phyloP scores from a whole-genome alignment of 2,888 invertebrate species.

The Cheilosia impressa region DNA sequence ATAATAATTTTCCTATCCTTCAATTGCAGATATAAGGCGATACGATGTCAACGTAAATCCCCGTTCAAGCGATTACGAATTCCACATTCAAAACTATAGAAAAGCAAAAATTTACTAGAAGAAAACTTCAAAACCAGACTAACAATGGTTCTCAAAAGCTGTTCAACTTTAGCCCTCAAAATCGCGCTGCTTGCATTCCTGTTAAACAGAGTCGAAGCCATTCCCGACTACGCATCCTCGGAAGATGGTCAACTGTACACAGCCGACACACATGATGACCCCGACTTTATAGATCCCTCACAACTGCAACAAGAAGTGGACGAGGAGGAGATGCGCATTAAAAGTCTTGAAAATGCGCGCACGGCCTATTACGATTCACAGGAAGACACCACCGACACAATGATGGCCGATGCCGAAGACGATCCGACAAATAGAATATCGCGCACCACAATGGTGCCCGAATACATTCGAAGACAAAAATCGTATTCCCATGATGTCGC shows the following conservation, averaged over 20 bases:
- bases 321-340: slow-evolving; percentile 74
- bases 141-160: slow-evolving; percentile 50
- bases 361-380: slow-evolving; percentile 73
- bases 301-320: slow-evolving; percentile 78
- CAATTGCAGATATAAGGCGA: slow-evolving; percentile 26
- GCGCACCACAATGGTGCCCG: slow-evolving; percentile 79
- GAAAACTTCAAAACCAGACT: not conserved
- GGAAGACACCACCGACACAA: slow-evolving; percentile 70
- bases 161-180: slow-evolving; percentile 28
- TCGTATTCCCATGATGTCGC: slow-evolving; percentile 70
- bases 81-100: slow-evolving; percentile 1
- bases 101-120: not conserved
- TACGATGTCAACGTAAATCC: slow-evolving; percentile 48
- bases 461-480: slow-evolving; percentile 80
- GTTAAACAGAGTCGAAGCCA: slow-evolving; percentile 36
- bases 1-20: not conserved
- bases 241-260: slow-evolving; percentile 61
- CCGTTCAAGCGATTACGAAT: not conserved
- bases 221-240: slow-evolving; percentile 67
- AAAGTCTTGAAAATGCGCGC: slow-evolving; percentile 76
- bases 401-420: slow-evolving; percentile 61
- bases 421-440: slow-evolving; percentile 61
- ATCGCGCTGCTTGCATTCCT: slow-evolving; percentile 39
- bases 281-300: slow-evolving; percentile 78
- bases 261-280: slow-evolving; percentile 58